Evolutionary conservation across 2,113 vertebrate species (phyloP), one percentile per base, ranked within the genome.

Genomic region (Pseudopodoces humilis): DNA sequence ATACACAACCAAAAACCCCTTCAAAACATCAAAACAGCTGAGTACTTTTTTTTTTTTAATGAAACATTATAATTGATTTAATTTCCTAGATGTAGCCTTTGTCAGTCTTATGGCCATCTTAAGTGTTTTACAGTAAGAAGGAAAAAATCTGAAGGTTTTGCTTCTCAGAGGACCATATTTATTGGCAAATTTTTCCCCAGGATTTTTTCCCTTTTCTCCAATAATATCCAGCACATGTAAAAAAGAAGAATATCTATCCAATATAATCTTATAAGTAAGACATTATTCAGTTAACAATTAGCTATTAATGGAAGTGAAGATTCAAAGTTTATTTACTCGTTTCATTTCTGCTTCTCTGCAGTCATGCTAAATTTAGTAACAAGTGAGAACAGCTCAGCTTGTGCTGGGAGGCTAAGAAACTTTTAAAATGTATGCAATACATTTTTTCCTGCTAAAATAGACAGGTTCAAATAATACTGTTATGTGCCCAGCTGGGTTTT

Each of bases 291-390:
- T 90, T 97, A 93, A 95, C 55, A 93, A 88, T 96, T 95, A 97
- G 97, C 76, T 94, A 67, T 92, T 96, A 92, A 96, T 84, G 90
- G 91, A 82, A 89, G 63, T 37, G 79, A 96, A 88, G 83, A 97
- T 95, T 92, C 87, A 77, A 53, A n/a, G n/a, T 43, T 92, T 91
- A 59, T 93, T 88, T 86, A 27, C 24, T 60, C 43, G 95, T 85
- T 94, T 58, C 41, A 65, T 88, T 90, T 90, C 88, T 70, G 76
- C 43, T 95, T 88, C 83, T 52, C 8, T 50, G 70, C 58, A 95
- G 67, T 90, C 31, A 78, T 31, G 85, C 33, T 92, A 95, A 89
- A 93, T 83, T 88, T 83, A 88, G 76, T 27, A 92, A 75, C 31
- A 94, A 80, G 52, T 63, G 23, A 85, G n/a, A 92, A 86, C 55